These are phyloP conservation scores for Lepidotrigona ventralis DNA, from an alignment of 1,140 invertebrate genomes.

Conservation along the genomic window DNA sequence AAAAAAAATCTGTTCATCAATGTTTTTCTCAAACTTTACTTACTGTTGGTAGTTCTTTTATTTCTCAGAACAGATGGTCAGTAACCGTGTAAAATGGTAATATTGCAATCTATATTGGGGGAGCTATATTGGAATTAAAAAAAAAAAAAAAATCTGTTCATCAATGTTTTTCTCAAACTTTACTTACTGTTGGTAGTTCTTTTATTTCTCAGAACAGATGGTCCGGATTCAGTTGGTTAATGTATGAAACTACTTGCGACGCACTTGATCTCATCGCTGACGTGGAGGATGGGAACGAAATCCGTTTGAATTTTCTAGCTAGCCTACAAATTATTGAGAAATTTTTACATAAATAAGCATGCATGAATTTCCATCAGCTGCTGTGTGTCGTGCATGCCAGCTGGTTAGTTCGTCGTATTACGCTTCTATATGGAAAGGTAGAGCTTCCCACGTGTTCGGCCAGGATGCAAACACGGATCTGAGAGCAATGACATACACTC, in stretches of 20 bases:
- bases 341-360: neutral
- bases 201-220: neutral
- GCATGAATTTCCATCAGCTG: slow-evolving; percentile 21
- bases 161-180: neutral
- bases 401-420: neutral
- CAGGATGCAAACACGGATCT: slow-evolving; percentile 45
- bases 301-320: neutral
- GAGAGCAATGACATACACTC: slow-evolving; percentile 54
- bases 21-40: neutral
- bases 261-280: neutral
- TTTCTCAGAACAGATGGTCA: neutral
- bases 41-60: neutral
- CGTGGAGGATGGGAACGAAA: neutral
- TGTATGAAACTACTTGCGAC: neutral
- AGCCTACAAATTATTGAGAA: slow-evolving; percentile 2
- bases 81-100: too few species aligned
- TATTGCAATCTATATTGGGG: too few species aligned
- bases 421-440: neutral
- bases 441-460: slow-evolving; percentile 30
- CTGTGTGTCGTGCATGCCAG: neutral
- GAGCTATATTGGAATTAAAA: too few species aligned
- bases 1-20: neutral
- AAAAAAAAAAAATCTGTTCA: neutral
- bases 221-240: neutral
- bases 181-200: neutral